These are phyloP conservation scores for Clepsis dumicolana DNA, from an alignment of 2,888 invertebrate species.

Conservation along the genomic window DNA sequence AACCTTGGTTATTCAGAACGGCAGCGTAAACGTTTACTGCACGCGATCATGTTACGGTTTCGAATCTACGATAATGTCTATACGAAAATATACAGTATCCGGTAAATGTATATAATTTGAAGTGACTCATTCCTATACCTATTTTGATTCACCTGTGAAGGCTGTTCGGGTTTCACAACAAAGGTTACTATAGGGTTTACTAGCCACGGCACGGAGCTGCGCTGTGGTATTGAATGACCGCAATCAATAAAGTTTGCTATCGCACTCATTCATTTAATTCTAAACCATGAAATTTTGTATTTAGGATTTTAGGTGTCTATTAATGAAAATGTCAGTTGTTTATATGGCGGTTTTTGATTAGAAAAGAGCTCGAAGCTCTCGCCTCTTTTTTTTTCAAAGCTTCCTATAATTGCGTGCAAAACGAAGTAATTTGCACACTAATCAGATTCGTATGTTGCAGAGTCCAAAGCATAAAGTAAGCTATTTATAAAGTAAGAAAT, in stretches of 20 bases:
- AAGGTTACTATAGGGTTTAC: constrained; percentile 38
- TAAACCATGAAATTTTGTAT: too few species aligned
- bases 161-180: constrained; percentile 37
- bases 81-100: constrained; percentile 38
- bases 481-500: constrained; percentile 17
- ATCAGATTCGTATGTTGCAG: constrained; percentile 47
- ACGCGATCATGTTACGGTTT: constrained; percentile 40
- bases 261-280: too few species aligned
- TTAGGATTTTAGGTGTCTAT: too few species aligned
- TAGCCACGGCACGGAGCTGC: constrained; percentile 9
- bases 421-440: constrained; percentile 58
- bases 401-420: constrained; percentile 50
- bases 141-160: constrained; percentile 42
- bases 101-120: constrained; percentile 35
- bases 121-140: constrained; percentile 37
- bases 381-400: constrained; percentile 10
- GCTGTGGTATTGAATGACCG: constrained; percentile 14
- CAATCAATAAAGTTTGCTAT: neutral
- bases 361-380: too few species aligned
- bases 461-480: constrained; percentile 14
- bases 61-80: constrained; percentile 28
- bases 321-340: neutral
- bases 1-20: constrained; percentile 42
- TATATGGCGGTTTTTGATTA: neutral
- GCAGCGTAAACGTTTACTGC: constrained; percentile 35